phyloP scores from a whole-genome alignment of 2,113 vertebrate genomes.

The Rhodinocichla rosea region DNA sequence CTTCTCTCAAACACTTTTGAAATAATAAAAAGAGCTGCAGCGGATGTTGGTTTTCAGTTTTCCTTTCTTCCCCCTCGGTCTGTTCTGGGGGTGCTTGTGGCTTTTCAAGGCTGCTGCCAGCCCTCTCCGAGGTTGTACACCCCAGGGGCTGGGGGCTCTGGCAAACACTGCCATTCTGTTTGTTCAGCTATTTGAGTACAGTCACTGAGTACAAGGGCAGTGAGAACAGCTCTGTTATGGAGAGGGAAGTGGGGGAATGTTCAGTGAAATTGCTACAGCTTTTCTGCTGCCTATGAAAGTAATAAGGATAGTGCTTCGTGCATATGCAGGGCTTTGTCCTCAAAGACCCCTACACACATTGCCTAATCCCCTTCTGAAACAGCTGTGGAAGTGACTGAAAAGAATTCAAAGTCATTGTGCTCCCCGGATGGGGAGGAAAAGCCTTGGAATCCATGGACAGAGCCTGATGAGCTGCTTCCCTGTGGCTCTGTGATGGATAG shows the following conservation, averaged over 20 bases:
- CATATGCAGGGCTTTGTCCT: neutral
- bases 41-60: constrained; percentile 11
- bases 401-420: neutral
- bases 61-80: neutral
- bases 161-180: constrained; percentile 8
- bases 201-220: neutral
- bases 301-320: neutral
- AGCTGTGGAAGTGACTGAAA: neutral
- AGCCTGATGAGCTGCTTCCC: neutral
- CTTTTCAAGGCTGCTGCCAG: neutral
- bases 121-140: neutral
- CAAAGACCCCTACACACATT: neutral
- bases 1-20: constrained; percentile 37
- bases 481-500: rapidly evolving
- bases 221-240: neutral
- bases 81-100: constrained; percentile 10
- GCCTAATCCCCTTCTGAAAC: neutral
- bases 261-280: neutral
- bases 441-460: neutral
- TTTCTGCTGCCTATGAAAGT: neutral
- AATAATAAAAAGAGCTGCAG: neutral
- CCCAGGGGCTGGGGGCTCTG: neutral
- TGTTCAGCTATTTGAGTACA: neutral
- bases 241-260: neutral
- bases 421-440: neutral